Conservation (phyloP, 2,113 vertebrate genomes). For the Bubo scandiacus region DNA sequence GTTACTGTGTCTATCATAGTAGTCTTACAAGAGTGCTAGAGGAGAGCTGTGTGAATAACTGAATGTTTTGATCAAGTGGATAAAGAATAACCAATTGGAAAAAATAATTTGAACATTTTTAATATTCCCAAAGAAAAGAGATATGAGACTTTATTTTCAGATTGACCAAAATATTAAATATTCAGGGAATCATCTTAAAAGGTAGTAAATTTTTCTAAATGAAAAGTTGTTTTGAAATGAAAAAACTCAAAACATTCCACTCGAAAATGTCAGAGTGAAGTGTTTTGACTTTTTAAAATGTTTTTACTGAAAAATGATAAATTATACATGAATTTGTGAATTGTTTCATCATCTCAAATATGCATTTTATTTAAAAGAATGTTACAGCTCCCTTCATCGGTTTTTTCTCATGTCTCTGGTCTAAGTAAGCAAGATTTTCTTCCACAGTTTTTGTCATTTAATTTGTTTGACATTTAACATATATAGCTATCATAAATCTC, state of each 20-base stretch:
- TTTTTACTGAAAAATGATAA: constrained; percentile 47
- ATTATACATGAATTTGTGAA: constrained; percentile 59
- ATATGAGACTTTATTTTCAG: neutral
- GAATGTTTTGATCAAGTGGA: neutral
- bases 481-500: neutral
- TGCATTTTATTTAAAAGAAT: constrained; percentile 21
- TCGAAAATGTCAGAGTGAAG: constrained; percentile 58
- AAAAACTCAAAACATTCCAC: constrained; percentile 49
- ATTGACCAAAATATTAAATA: neutral
- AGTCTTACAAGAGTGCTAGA: neutral
- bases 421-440: neutral
- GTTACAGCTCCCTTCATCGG: neutral
- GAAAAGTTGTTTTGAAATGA: constrained; percentile 51
- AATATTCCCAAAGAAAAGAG: neutral
- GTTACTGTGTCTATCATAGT: neutral
- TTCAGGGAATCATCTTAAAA: neutral
- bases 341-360: constrained; percentile 46
- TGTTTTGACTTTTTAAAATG: constrained; percentile 62
- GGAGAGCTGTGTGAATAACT: neutral
- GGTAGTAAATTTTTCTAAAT: constrained; percentile 19
- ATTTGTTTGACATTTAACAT: constrained; percentile 31
- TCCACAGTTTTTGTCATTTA: neutral
- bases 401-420: neutral
- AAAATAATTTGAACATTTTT: neutral
- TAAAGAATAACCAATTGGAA: neutral